phyloP scores from a whole-genome alignment of 1,140 invertebrate species.

The Leptinotarsa undecemlineata region DNA sequence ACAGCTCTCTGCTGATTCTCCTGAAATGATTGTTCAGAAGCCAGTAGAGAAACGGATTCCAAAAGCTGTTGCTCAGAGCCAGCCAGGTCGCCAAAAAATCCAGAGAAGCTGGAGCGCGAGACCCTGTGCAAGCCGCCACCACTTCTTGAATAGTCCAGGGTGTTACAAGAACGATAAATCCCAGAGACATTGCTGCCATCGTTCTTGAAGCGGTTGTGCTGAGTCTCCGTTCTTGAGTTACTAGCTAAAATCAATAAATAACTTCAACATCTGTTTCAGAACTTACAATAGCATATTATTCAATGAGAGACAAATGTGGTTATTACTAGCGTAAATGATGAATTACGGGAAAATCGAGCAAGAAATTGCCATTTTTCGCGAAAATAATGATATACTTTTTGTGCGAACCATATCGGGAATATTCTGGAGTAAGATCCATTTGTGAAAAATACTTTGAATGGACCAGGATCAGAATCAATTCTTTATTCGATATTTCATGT shows the following conservation, averaged over 20 bases:
- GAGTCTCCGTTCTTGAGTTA: conserved; percentile 72
- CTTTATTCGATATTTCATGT: too few relatives aligned
- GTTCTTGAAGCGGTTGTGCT: conserved; percentile 79
- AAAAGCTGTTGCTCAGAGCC: conserved; percentile 83
- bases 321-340: too few relatives aligned
- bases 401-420: too few relatives aligned
- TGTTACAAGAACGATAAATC: conserved; percentile 86
- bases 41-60: conserved; percentile 89
- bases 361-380: too few relatives aligned
- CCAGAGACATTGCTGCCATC: conserved; percentile 85
- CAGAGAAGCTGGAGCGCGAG: conserved; percentile 74
- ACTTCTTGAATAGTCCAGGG: conserved; percentile 88
- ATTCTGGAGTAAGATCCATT: too few relatives aligned
- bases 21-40: conserved; percentile 82
- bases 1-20: conserved; percentile 73
- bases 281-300: too few relatives aligned
- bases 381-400: too few relatives aligned
- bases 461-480: too few relatives aligned
- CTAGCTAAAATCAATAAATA: conserved; percentile 58
- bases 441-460: too few relatives aligned
- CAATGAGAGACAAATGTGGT: too few relatives aligned
- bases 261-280: too few relatives aligned
- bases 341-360: too few relatives aligned
- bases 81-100: conserved; percentile 85
- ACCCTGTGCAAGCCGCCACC: conserved; percentile 82